These are phyloP conservation scores for Aphodius granarius DNA, from an alignment of 2,888 invertebrate species.

Conservation along the genomic window DNA sequence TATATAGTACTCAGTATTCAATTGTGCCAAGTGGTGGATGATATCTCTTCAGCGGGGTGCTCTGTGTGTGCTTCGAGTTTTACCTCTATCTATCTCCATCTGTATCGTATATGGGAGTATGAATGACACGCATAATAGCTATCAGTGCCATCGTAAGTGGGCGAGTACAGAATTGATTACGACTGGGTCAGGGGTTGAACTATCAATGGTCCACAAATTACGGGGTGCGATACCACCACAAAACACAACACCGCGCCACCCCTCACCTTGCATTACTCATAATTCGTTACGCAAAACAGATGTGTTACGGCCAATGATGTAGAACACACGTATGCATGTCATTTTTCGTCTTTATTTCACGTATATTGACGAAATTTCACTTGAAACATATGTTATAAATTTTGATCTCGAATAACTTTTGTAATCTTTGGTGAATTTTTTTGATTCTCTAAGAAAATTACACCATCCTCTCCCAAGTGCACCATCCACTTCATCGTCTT, in stretches of 20 bases:
- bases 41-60: conserved; percentile 1
- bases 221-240: conserved; percentile 12
- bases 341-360: conserved; percentile 8
- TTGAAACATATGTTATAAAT: neutral
- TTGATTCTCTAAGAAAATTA: too few species aligned
- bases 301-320: conserved; percentile 36
- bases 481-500: too few species aligned
- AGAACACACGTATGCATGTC: conserved; percentile 19
- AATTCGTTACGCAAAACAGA: conserved; percentile 51
- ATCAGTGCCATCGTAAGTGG: conserved; percentile 25
- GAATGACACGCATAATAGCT: conserved; percentile 24
- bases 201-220: conserved; percentile 29
- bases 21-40: neutral
- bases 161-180: conserved; percentile 54
- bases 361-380: neutral
- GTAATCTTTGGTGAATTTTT: too few species aligned
- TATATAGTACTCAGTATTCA: neutral
- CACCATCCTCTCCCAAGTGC: too few species aligned
- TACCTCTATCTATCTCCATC: neutral
- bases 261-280: conserved; percentile 39
- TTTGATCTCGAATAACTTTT: neutral
- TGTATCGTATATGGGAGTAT: neutral
- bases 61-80: neutral
- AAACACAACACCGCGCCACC: conserved; percentile 25
- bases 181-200: conserved; percentile 45